A percentile compares a stretch with the other conserved stretches of the same genome.
Conservation (phyloP, 2,797 vertebrate species). For the Rhabdomys pumilio region DNA sequence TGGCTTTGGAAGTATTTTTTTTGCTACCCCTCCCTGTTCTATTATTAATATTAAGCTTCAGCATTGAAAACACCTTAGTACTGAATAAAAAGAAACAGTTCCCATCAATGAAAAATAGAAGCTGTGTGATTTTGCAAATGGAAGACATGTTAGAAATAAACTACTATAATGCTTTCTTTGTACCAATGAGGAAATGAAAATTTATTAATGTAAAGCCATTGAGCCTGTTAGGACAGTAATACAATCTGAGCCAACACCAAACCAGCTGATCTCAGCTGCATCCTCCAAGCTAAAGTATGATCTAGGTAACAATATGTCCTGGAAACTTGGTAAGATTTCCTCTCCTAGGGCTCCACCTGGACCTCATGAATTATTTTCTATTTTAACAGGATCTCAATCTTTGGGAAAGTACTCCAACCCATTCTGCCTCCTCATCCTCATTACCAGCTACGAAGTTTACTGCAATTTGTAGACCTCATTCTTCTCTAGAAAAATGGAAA, state of each 20-base stretch:
- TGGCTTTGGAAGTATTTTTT: neutral
- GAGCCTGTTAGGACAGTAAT: neutral
- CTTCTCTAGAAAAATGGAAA: slow-evolving; percentile 40
- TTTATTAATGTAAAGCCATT: neutral
- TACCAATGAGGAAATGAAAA: neutral
- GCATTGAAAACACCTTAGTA: neutral
- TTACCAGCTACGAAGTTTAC: neutral
- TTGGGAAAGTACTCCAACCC: neutral
- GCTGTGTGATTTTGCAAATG: neutral
- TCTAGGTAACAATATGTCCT: neutral
- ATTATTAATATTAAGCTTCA: neutral
- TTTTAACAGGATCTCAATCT: neutral
- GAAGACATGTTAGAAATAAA: neutral
- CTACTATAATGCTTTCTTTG: neutral
- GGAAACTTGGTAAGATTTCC: neutral
- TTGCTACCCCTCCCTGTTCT: neutral
- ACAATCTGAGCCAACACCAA: neutral
- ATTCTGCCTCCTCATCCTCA: slow-evolving; percentile 20
- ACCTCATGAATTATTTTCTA: slow-evolving; percentile 8
- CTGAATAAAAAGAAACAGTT: neutral
- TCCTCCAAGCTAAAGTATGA: neutral
- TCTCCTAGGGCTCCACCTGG: neutral
- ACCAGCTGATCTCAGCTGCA: neutral
- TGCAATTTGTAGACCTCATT: slow-evolving; percentile 2
- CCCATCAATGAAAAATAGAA: neutral